Evolutionary conservation across 1,140 invertebrate species (phyloP).

Genomic region (Caligus rogercresseyi): DNA sequence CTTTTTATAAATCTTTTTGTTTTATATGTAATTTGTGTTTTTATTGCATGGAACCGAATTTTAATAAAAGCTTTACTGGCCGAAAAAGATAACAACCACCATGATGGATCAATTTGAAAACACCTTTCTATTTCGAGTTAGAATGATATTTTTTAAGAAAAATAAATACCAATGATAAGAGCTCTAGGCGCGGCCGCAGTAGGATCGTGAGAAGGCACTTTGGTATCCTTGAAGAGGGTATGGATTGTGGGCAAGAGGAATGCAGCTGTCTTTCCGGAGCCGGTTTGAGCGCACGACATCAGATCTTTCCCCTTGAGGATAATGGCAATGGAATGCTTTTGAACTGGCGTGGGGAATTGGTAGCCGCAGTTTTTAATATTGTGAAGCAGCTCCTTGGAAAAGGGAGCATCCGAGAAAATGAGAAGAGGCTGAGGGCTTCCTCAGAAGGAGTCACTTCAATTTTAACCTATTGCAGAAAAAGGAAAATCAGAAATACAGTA

Average conservation of each 20-base stretch:
- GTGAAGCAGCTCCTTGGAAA: conserved; percentile 45
- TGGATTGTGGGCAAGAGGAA: conserved; percentile 86
- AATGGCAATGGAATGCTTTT: conserved; percentile 71
- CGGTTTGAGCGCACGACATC: conserved; percentile 95
- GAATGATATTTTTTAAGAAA: too few species aligned
- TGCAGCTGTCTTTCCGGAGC: conserved; percentile 89
- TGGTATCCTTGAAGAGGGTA: conserved; percentile 46
- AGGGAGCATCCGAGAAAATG: conserved; percentile 47
- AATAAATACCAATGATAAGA: conserved; percentile 46
- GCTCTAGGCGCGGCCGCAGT: conserved; percentile 41
- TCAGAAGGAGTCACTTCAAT: conserved; percentile 41
- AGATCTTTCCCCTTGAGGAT: conserved; percentile 59
- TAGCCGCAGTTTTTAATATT: conserved; percentile 70
- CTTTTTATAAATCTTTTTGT: too few species aligned
- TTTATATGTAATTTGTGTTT: too few species aligned
- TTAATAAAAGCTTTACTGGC: too few species aligned
- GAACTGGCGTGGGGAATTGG: conserved; percentile 72
- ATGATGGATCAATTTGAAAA: background rate
- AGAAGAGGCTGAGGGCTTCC: conserved; percentile 43
- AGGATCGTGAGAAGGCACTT: conserved; percentile 27
- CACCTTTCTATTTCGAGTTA: too few species aligned
- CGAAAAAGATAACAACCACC: too few species aligned
- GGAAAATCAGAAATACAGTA: background rate
- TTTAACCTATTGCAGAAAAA: background rate
- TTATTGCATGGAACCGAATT: too few species aligned